Evolutionary conservation across 2,888 invertebrate genomes (phyloP), one percentile per base, ranked within the genome.

Genomic region (Nasonovia ribisnigri): DNA sequence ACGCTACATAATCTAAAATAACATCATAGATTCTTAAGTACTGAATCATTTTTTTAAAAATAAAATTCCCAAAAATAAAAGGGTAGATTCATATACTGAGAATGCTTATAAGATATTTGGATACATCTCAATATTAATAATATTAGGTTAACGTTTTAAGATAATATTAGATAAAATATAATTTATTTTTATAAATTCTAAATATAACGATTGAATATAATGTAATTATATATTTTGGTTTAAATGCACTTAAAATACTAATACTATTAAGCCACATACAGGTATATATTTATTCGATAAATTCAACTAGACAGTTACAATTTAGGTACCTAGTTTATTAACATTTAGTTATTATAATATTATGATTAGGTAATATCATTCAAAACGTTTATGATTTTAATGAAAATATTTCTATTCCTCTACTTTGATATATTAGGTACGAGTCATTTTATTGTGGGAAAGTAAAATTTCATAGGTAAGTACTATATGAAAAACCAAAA

Each of bases 11-110:
- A 84, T 43, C 91, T 54, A 57, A 54, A 84, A 91, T 43, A 57
- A 36, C 86, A 36, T 26, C 86, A 86, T 26, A 46, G 57, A 91
- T 91, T 57, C 86, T 91, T 86, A 16, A n/a, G 43, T 46, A 91
- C 43, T 91, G 91, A 91, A 91, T 91, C 91, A 91, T 91, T 91
- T 91, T 91, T 86, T 91, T 91, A 86, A 91, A 91, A 91, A 91
- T 91, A 90, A 90, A 90, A 51, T 77, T 89, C 46, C 43, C 60
- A 46, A 60, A 89, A 89, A 89, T 90, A 91, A 91, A 91, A 51
- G 36, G 29, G 5, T 42, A 20, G 51, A 91, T 84, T 84, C 54
- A 84, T 77, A 77, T 77, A 51, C 51, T 24, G 13, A 54, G 29
- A 51, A 54, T 54, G 42, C 26, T 54, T 91, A 24, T 48, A 77